Evolutionary conservation across 1,140 invertebrate genomes (phyloP).

Genomic region (Nymphalis io): DNA sequence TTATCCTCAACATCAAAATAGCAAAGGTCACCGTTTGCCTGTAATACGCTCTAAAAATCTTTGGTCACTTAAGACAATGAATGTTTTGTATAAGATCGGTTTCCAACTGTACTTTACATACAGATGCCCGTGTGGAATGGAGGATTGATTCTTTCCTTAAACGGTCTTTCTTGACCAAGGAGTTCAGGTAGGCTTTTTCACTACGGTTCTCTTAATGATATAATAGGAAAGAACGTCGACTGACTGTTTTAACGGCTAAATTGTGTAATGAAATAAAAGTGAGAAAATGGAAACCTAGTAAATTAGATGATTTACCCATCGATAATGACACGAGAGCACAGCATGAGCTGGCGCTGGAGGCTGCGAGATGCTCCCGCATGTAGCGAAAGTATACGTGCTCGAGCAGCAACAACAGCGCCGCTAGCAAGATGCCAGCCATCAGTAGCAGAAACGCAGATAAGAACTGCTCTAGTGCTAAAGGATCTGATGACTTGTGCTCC

Average conservation of each 20-base stretch:
- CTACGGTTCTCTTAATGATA: too few relatives aligned
- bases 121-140: background rate
- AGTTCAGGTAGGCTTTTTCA: too few relatives aligned
- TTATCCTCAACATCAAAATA: too few relatives aligned
- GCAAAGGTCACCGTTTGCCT: too few relatives aligned
- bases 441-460: slow-evolving; percentile 97
- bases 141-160: background rate
- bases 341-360: slow-evolving; percentile 92
- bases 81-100: background rate
- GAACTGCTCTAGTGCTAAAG: slow-evolving; percentile 97
- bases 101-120: too few relatives aligned
- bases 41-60: too few relatives aligned
- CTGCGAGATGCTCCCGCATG: slow-evolving; percentile 91
- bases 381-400: slow-evolving; percentile 98
- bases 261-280: too few relatives aligned
- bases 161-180: too few relatives aligned
- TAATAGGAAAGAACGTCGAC: too few relatives aligned
- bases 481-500: slow-evolving; percentile 94
- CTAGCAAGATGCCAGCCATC: slow-evolving; percentile 95
- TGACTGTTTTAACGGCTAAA: too few relatives aligned
- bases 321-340: slow-evolving; percentile 94
- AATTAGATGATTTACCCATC: slow-evolving; percentile 79
- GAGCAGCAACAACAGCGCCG: slow-evolving; percentile 90
- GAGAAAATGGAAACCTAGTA: too few relatives aligned
- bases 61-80: background rate